Percentiles rank a stretch among this genome's conserved stretches.
These are phyloP conservation scores for Protomyctophum bolini DNA, from an alignment of 2,113 vertebrate genomes.

Conservation along the genomic window DNA sequence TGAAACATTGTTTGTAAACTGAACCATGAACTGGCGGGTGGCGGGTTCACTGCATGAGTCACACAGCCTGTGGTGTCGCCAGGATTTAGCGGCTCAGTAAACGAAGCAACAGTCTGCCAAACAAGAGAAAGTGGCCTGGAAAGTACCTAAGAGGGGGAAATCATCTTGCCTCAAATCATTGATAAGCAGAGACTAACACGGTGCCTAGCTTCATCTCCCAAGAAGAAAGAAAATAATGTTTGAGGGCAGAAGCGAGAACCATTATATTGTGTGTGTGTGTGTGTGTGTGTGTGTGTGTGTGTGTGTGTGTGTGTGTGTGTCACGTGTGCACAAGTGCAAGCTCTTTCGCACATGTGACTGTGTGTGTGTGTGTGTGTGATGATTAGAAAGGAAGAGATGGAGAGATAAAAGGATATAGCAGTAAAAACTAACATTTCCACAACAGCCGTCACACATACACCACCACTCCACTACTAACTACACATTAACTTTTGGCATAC, in stretches of 20 bases:
- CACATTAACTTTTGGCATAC: conserved; percentile 4
- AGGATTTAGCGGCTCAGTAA: conserved; percentile 51
- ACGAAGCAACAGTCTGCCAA: conserved; percentile 42
- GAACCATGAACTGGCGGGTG: conserved; percentile 54
- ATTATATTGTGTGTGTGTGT: neutral
- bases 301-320: conserved; percentile 1
- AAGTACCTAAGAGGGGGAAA: conserved; percentile 66
- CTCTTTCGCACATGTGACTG: too few species aligned
- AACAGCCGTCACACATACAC: conserved; percentile 15
- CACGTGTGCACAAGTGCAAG: neutral
- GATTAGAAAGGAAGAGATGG: neutral
- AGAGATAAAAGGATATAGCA: neutral
- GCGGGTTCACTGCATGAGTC: conserved; percentile 55
- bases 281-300: neutral
- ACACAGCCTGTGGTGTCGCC: conserved; percentile 51
- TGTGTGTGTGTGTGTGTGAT: neutral
- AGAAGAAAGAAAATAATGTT: neutral
- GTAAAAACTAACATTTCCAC: too few species aligned
- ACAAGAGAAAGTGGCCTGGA: conserved; percentile 68
- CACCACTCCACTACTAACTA: conserved; percentile 15
- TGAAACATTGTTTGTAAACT: conserved; percentile 64
- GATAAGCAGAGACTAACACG: conserved; percentile 31
- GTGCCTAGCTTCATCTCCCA: neutral
- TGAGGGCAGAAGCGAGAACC: conserved; percentile 28
- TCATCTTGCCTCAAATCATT: conserved; percentile 25